Evolutionary conservation across 2,797 vertebrate species (phyloP), one percentile per base, ranked within the genome.

Genomic region (Aldrovandia affinis): DNA sequence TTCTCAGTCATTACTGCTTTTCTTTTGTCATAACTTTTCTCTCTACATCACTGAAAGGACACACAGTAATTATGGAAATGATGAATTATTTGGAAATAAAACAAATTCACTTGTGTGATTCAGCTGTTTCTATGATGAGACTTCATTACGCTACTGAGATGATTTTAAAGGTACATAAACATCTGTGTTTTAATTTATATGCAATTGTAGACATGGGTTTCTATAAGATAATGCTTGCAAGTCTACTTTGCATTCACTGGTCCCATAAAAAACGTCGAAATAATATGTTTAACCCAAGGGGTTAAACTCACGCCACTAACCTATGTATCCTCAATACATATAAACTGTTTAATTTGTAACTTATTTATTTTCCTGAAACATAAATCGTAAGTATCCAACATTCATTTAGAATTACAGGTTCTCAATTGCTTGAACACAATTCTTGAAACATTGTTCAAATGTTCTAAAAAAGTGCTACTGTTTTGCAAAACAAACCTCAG

Each of bases 171-270:
- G 33, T 73, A 42, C 36, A 73, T 15, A 42, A 7, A 42, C 44
- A 79, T 78, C 15, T 52, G 42, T 54, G 22, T 78, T 68, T 68
- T 61, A 44, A 39, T 36, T 42, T 25, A 12, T 10, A 65, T 52
- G 30, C 7, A 25, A 25, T 47, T 80, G 36, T 25, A 54, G 30
- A 61, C 30, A 68, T 70, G 78, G 22, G 28, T 33, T 55, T 30
- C 25, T 1, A 8, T 25, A 9, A 77, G 65, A 36, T 22, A 3
- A 70, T 70, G 30, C 65, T 36, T 70, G 30, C 14, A 39, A 70
- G 33, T 70, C 14, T 14, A 70, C 65, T 70, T 70, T 57, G n/a
- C 44, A 68, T 54, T 84, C 42, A 63, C 57, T 84, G 57, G 42
- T 79, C 15, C n/a, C 70, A 36, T 61, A 39, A 59, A 39, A 59